A percentile compares a stretch with the other conserved stretches of the same genome.
Conservation (phyloP, 2,888 invertebrate species). For the Mesoligia furuncula region DNA sequence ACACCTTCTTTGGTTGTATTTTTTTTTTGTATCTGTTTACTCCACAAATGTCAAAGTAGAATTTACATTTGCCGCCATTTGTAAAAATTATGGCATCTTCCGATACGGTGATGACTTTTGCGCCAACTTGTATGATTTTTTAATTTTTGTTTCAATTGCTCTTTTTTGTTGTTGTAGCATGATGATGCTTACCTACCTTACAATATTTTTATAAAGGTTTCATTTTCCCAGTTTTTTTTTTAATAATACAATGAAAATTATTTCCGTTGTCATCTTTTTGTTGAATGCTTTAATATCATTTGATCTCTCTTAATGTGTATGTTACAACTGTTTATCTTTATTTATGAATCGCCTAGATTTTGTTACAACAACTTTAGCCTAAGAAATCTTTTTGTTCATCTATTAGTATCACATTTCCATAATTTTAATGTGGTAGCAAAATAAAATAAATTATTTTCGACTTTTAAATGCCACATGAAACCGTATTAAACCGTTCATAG, state of each 20-base stretch:
- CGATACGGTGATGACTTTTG: neutral
- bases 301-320: neutral
- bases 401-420: neutral
- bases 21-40: neutral
- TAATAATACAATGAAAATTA: conserved; percentile 13
- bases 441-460: conserved; percentile 22
- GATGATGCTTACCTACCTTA: too few species aligned
- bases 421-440: neutral
- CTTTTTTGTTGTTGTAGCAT: too few species aligned
- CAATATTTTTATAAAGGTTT: neutral
- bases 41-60: neutral
- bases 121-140: neutral
- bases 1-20: neutral
- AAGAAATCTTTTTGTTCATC: neutral
- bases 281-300: neutral
- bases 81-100: too few species aligned
- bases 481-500: conserved; percentile 75
- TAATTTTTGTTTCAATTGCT: too few species aligned
- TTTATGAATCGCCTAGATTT: neutral
- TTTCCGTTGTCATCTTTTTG: too few species aligned
- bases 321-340: too few species aligned
- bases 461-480: conserved; percentile 61
- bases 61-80: neutral
- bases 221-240: neutral
- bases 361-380: neutral